Evolutionary conservation across 2,888 invertebrate species (phyloP).

Genomic region (Andricus quercusramuli): DNA sequence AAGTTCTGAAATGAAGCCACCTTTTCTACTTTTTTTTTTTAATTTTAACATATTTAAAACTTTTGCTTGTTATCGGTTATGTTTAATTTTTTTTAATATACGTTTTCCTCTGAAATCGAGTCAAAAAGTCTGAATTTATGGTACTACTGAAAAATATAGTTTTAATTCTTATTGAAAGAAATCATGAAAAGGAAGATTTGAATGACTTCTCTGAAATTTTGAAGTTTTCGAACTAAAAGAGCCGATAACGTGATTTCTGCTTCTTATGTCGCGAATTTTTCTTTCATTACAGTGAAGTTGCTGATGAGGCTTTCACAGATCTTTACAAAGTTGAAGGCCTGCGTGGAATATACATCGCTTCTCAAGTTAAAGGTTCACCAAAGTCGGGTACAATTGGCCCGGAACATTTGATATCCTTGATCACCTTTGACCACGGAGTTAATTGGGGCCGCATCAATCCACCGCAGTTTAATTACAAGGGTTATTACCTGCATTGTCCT

Average conservation of each 20-base stretch:
- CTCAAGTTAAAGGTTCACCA: constrained; percentile 84
- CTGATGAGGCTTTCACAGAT: constrained; percentile 91
- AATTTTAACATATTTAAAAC: too few species aligned
- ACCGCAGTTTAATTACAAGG: constrained; percentile 85
- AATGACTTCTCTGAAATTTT: background rate
- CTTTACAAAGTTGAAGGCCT: constrained; percentile 93
- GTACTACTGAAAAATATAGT: too few species aligned
- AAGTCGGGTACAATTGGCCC: constrained; percentile 82
- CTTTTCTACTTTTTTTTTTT: too few species aligned
- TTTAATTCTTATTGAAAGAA: too few species aligned
- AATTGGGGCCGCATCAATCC: constrained; percentile 89
- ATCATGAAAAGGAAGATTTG: background rate
- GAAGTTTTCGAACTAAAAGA: background rate
- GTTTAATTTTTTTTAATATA: too few species aligned
- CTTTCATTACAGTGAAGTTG: constrained; percentile 82
- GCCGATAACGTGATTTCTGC: background rate
- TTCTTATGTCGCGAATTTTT: background rate
- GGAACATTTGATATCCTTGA: constrained; percentile 88
- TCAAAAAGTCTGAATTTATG: too few species aligned
- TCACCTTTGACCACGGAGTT: constrained; percentile 93
- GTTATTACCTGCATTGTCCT: constrained; percentile 79
- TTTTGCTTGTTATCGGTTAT: too few species aligned
- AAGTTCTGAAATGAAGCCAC: too few species aligned
- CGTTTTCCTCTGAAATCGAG: too few species aligned
- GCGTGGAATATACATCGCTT: constrained; percentile 93